Evolutionary conservation across 2,888 invertebrate genomes (phyloP).

Genomic region (Macaria notata): DNA sequence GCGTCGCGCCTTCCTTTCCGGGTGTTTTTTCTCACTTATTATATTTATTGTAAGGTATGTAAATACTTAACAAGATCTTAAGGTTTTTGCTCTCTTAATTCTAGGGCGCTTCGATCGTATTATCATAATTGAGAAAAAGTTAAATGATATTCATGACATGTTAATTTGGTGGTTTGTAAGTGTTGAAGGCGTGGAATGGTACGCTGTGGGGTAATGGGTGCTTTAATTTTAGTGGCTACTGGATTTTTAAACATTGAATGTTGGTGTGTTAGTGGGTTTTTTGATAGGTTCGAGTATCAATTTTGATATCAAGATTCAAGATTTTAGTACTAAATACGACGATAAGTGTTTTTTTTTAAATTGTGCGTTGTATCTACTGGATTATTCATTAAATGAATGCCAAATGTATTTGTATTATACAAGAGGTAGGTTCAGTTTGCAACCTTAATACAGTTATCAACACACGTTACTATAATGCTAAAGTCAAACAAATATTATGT

Average conservation of each 20-base stretch:
- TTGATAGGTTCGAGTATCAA: neutral
- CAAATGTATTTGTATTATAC: no score
- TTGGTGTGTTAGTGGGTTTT: neutral
- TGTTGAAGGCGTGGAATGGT: constrained; percentile 72
- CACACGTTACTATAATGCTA: no score
- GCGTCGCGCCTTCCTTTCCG: constrained; percentile 53
- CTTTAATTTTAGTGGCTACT: constrained; percentile 44
- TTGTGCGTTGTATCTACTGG: no score
- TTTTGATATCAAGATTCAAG: no score
- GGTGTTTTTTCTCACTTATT: constrained; percentile 43
- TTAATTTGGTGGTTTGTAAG: constrained; percentile 70
- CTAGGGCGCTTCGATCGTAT: constrained; percentile 63
- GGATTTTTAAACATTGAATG: neutral
- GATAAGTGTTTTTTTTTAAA: no score
- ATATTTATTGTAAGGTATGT: constrained; percentile 73
- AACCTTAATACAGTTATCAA: no score
- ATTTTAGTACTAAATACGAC: no score
- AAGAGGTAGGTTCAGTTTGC: no score
- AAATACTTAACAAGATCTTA: constrained; percentile 66
- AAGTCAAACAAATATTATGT: no score
- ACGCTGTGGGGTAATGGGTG: constrained; percentile 46
- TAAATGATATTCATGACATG: constrained; percentile 78
- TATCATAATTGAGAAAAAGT: constrained; percentile 73
- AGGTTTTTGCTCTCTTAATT: constrained; percentile 68
- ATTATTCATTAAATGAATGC: no score